A percentile compares a stretch with the other conserved stretches of the same genome.
Conservation (phyloP, 2,797 vertebrate genomes). For the Sebastes hopkinsi region DNA sequence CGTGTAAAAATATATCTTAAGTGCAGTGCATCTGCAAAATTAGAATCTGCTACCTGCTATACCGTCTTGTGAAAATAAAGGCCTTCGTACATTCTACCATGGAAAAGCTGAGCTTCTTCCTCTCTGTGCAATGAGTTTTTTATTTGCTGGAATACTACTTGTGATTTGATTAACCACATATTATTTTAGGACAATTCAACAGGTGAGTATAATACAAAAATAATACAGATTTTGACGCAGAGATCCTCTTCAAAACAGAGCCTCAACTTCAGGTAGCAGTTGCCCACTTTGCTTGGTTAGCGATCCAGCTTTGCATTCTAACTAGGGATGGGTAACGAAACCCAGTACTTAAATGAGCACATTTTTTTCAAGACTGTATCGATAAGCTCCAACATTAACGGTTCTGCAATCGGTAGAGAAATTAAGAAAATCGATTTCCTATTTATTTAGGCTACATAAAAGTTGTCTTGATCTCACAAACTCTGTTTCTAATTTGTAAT, state of each 20-base stretch:
- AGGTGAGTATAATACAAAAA: not conserved
- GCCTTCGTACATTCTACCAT: not conserved
- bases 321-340: too few species aligned
- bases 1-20: not conserved
- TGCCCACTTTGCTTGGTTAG: too few species aligned
- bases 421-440: fast-evolving
- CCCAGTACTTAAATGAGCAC: fast-evolving
- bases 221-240: not conserved
- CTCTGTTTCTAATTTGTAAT: too few species aligned
- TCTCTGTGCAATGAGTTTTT: not conserved
- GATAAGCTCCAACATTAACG: too few species aligned
- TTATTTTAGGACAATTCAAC: not conserved
- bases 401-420: too few species aligned
- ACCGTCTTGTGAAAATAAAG: not conserved
- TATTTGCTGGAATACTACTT: not conserved
- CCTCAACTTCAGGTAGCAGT: not conserved
- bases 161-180: not conserved
- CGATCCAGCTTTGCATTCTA: too few species aligned
- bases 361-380: too few species aligned
- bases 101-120: not conserved
- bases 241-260: not conserved
- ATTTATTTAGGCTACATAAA: too few species aligned
- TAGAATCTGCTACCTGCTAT: not conserved
- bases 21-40: not conserved
- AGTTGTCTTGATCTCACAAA: too few species aligned